Conservation (phyloP, 2,797 vertebrate genomes). For the Morelia viridis region DNA sequence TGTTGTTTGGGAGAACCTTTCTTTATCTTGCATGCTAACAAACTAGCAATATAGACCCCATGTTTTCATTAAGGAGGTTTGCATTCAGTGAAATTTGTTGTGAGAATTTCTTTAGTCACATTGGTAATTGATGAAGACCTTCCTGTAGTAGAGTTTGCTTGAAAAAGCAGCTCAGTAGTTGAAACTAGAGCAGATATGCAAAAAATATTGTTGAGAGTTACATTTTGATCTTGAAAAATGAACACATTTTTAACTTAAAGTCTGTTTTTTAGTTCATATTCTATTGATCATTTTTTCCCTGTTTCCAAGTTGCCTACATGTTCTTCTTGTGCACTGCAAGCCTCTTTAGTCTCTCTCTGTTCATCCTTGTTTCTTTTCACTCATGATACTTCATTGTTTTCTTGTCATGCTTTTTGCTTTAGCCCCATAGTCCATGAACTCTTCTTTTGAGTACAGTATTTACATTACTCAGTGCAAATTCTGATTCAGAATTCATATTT, state of each 20-base stretch:
- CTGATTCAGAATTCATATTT: background rate
- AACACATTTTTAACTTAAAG: background rate
- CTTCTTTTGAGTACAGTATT: background rate
- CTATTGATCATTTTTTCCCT: background rate
- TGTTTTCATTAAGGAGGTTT: background rate
- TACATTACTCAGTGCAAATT: background rate
- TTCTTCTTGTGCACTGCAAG: background rate
- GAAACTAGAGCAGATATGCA: background rate
- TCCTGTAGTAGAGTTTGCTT: background rate
- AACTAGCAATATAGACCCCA: background rate
- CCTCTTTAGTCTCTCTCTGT: background rate
- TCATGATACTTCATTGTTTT: background rate
- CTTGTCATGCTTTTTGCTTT: rapidly evolving
- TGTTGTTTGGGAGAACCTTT: background rate
- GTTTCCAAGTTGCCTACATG: background rate
- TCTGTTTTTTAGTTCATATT: background rate
- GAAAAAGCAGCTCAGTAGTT: background rate
- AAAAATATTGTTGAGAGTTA: background rate
- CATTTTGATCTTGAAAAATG: background rate
- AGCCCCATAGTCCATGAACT: background rate
- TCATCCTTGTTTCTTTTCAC: background rate
- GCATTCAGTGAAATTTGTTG: background rate
- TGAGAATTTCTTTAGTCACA: background rate
- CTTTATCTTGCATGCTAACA: background rate
- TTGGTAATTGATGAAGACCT: background rate